These are phyloP conservation scores for Myiotriccus ornatus DNA, from an alignment of 2,797 vertebrate genomes.

Conservation along the genomic window DNA sequence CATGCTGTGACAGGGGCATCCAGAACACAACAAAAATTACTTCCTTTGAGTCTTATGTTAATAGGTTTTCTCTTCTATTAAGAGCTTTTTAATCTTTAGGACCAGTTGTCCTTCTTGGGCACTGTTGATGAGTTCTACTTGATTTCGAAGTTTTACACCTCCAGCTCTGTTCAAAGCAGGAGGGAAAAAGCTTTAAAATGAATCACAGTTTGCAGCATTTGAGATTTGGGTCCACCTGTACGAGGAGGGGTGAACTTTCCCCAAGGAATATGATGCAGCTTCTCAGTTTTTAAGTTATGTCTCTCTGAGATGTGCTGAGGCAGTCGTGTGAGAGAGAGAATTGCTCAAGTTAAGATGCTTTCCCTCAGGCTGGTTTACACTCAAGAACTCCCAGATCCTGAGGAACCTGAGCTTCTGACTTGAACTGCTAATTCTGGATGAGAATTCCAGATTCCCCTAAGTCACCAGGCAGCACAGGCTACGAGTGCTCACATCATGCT, in stretches of 20 bases:
- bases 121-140: not conserved
- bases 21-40: not conserved
- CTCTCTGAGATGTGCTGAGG: not conserved
- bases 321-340: not conserved
- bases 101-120: not conserved
- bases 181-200: not conserved
- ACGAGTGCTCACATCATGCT: not conserved
- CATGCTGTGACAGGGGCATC: accelerated
- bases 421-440: not conserved
- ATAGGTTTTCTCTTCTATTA: not conserved
- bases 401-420: not conserved
- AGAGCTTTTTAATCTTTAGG: not conserved
- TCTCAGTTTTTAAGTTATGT: not conserved
- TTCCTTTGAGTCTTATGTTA: not conserved
- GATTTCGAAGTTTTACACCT: slow-evolving; percentile 28
- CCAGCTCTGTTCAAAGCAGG: slow-evolving; percentile 4
- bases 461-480: not conserved
- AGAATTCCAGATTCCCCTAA: not conserved
- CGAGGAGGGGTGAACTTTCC: not conserved
- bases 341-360: not conserved
- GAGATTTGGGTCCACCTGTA: not conserved
- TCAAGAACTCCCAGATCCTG: not conserved
- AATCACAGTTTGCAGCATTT: not conserved
- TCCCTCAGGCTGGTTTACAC: not conserved
- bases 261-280: not conserved